Evolutionary conservation across 1,140 invertebrate genomes (phyloP), one percentile per base, ranked within the genome.

Genomic region (Drosophila arizonae): DNA sequence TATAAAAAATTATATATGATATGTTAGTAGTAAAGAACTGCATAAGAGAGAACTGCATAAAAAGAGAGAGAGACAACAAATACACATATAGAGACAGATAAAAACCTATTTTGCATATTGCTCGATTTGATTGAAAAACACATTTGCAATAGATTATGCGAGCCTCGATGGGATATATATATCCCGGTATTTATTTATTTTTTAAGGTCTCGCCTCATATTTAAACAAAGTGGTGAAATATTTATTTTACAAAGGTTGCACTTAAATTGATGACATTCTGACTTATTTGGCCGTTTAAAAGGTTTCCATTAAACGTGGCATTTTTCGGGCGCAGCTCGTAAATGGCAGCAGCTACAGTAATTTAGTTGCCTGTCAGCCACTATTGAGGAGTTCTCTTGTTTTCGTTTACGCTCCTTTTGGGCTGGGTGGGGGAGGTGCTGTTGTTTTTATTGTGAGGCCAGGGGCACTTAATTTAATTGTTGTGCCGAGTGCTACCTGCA

Each of bases 401-500:
- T 61, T 28, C 4, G 28, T 28, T 1, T 28, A 1, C 5, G 3
- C 6, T 33, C 33, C 33, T 33, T 33, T 8, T 33, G 33, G 33
- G 28, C 28, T 33, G 33, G 33, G 33, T 1, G n/a, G 30, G 11
- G 10, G 4, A 2, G 36, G 41, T 21, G 55, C 48, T 56, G n/a
- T 48, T 33, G n/a, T 48, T 33, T 33, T 33, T 24, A 54, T 41
- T 68, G 30, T 43, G 21, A 50, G 36, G 26, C 51, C 57, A 6
- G 5, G 15, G 26, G 61, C 69, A 54, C 54, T 69, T 73, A 69
- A 69, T 57, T 69, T 62, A 62, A 72, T 70, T 63, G 60, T 50
- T 48, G 30, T 62, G 50, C 10, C n/a, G 33, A 33, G 41, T 28
- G 26, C 45, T 51, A 50, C 45, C 51, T 15, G 43, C 28, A 36